Base-by-base conservation (phyloP, 2,888 invertebrate genomes). In the Mythimna albipuncta region DNA sequence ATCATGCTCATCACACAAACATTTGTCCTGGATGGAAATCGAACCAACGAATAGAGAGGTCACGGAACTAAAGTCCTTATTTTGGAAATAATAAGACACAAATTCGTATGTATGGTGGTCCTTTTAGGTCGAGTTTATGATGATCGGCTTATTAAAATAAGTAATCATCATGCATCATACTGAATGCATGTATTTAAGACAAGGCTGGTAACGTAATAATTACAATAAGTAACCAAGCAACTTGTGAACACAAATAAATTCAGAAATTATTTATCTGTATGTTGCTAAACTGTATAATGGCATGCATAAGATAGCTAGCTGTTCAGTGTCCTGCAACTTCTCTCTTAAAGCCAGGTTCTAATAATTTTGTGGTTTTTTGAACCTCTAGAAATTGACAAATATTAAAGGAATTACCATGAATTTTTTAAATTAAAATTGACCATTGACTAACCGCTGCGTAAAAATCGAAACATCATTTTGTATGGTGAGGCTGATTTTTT, bases 111-210 rank as follows among this genome's bases (percentile, higher is more conserved):
- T 68, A 21, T 55, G 21, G 11, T 32, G 11, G 26, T 5, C 41
- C 1, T 13, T n/a, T 16, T 21, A 19, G 10, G 16, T 16, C 13
- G 10, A 50, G 44, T 59, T 44, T 19, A 3, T 52, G 35, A 61
- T 54, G 50, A 50, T 19, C 13, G 41, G 19, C 6, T 52, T 69
- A 13, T 62, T n/a, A 26, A 5, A 63, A 62, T n/a, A 13, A 44
- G 13, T 32, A 59, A 5, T 19, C 11, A 64, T 19, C 19, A 52
- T 41, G 57, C 38, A n/a, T 32, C 32, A 50, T 32, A 41, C 6
- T 41, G 21, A 41, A 58, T 58, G 50, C 26, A 65, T 64, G 35
- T 16, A 59, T 58, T 3, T 64, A 72, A 44, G 65, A 74, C 50
- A n/a, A 73, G 35, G 75, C 9, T 50, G 32, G 13, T 44, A 54